Conservation (phyloP, 2,113 vertebrate genomes). For the Alaudala cheleensis region DNA sequence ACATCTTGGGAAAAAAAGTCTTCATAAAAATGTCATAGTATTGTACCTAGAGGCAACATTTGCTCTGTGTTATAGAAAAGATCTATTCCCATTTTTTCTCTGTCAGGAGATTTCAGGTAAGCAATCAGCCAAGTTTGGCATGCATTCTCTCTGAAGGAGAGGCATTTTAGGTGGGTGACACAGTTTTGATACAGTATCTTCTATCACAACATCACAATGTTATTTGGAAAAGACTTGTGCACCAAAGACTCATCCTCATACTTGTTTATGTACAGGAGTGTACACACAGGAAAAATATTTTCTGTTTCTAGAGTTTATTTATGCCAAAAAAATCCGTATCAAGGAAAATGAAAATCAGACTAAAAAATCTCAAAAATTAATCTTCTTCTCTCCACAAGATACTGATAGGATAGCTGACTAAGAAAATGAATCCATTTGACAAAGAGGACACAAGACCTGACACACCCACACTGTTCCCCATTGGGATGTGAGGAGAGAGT, state of each 20-base stretch:
- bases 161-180: background rate
- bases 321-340: background rate
- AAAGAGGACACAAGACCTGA: background rate
- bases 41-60: slow-evolving; percentile 10
- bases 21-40: slow-evolving; percentile 1
- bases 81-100: slow-evolving; percentile 45
- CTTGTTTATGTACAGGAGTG: accelerated
- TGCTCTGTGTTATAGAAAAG: slow-evolving; percentile 1
- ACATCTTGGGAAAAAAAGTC: background rate
- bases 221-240: slow-evolving; percentile 1
- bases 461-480: accelerated
- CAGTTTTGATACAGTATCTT: background rate
- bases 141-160: slow-evolving; percentile 10
- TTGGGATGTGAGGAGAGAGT: background rate
- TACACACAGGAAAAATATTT: accelerated
- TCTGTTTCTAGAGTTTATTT: background rate
- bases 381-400: background rate
- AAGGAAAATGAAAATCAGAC: background rate
- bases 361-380: background rate
- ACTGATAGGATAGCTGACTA: background rate
- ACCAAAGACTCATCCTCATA: background rate
- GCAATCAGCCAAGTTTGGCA: background rate
- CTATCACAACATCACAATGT: background rate
- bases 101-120: slow-evolving; percentile 12
- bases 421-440: background rate